Percentiles rank a stretch among this genome's conserved stretches.
Evolutionary conservation across 2,888 invertebrate species (phyloP).

Genomic region (Aromia moschata): DNA sequence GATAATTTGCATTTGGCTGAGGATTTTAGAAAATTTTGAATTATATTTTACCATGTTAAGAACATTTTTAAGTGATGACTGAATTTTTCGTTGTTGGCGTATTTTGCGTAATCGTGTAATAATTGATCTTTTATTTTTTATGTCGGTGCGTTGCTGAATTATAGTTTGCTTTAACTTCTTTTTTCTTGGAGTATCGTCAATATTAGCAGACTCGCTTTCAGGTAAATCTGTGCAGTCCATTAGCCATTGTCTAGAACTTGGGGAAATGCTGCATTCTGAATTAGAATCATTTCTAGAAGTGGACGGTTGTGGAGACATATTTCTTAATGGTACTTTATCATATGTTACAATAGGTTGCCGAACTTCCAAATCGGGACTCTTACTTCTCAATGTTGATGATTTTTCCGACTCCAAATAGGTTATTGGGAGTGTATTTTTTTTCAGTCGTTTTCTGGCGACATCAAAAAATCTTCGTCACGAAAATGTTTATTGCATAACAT

Average conservation of each 20-base stretch:
- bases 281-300: not conserved
- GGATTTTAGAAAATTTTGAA: not conserved
- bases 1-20: not conserved
- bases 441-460: not conserved
- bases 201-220: not conserved
- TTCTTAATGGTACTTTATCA: not conserved
- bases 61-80: not conserved
- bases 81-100: not conserved
- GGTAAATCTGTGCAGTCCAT: not conserved
- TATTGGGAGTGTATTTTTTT: not conserved
- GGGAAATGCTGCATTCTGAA: not conserved
- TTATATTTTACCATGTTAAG: not conserved
- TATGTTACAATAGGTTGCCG: not conserved
- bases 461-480: not conserved
- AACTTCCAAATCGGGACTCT: not conserved
- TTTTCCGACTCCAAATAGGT: not conserved
- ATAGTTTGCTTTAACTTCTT: not conserved
- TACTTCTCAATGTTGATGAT: not conserved
- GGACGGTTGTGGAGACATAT: not conserved
- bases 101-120: not conserved
- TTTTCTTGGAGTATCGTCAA: not conserved
- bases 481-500: not conserved
- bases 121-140: constrained; percentile 2
- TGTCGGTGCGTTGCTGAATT: not conserved
- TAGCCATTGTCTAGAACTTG: not conserved